A percentile compares a stretch with the other conserved stretches of the same genome.
Conservation (phyloP, 2,113 vertebrate genomes). For the Sceloporus undulatus region DNA sequence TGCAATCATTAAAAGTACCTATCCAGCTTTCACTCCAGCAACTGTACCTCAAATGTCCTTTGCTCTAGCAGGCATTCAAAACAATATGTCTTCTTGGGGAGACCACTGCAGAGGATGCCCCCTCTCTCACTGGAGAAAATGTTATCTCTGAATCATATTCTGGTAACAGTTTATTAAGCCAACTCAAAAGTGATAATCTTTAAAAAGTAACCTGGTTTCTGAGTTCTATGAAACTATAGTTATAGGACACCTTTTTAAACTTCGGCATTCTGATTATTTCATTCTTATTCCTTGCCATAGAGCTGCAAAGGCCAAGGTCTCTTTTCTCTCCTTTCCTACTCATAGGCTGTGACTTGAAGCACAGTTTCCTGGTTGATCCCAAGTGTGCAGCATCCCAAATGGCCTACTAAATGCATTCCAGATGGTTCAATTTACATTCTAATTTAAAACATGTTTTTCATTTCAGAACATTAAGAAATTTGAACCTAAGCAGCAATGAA, state of each 20-base stretch:
- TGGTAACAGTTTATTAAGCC: no score
- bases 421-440: constrained; percentile 8
- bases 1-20: no score
- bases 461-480: constrained; percentile 12
- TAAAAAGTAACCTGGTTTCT: no score
- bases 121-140: no score
- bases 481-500: not conserved
- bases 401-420: constrained; percentile 16
- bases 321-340: not conserved
- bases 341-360: not conserved
- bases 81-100: no score
- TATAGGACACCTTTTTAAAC: not conserved
- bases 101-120: no score
- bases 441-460: constrained; percentile 25
- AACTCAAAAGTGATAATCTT: no score
- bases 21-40: no score
- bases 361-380: not conserved
- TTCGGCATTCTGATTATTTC: not conserved
- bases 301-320: not conserved
- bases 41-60: no score
- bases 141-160: no score
- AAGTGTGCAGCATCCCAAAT: constrained; percentile 3
- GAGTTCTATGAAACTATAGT: not conserved
- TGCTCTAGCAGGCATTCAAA: no score
- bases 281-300: not conserved